Evolutionary conservation across 2,797 vertebrate species (phyloP), one percentile per base, ranked within the genome.

Genomic region (Gallinago solitaria): DNA sequence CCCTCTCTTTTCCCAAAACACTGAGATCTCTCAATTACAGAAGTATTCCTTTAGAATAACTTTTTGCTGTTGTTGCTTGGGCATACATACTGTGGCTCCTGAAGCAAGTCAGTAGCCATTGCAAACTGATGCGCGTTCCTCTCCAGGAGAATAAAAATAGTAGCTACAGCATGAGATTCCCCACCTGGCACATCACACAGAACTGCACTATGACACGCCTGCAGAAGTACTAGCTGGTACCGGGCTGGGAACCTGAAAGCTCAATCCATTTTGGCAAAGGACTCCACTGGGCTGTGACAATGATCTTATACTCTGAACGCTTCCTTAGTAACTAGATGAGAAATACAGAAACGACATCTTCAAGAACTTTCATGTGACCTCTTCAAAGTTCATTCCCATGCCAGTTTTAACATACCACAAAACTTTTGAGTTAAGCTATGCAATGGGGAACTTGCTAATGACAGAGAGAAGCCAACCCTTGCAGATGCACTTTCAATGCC

Each of bases 131-230:
- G 21, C 1, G 4, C 21, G 32, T 35, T 70, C 43, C 21, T 41
- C 41, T 51, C 24, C 35, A 61, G 5, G 28, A 61, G 89, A 78
- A 23, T 35, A 32, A 87, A 39, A 76, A 61, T 24, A 6, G 12
- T 6, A 90, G 47, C 19, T 84, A 54, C 12, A 41, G 48, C 28
- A 65, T 5, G 15, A 87, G 39, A 64, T 60, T 90, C 16, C 24
- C 67, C 48, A 83, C 39, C 4, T 67, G 68, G 41, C 73, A 59
- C 88, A 70, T 30, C 51, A 45, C 57, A 43, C 17, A 83, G 51
- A 73, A 35, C 19, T 5, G 25, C 39, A 28, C 18, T 19, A 43
- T 0, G 2, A 71, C 1, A 5, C 1, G 2, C 60, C 23, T 45
- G 51, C 28, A 53, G 39, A 84, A 67, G 16, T 32, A 33, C 14